Base-by-base conservation (phyloP, 1,140 invertebrate genomes). In the Stenopsyche tienmushanensis region DNA sequence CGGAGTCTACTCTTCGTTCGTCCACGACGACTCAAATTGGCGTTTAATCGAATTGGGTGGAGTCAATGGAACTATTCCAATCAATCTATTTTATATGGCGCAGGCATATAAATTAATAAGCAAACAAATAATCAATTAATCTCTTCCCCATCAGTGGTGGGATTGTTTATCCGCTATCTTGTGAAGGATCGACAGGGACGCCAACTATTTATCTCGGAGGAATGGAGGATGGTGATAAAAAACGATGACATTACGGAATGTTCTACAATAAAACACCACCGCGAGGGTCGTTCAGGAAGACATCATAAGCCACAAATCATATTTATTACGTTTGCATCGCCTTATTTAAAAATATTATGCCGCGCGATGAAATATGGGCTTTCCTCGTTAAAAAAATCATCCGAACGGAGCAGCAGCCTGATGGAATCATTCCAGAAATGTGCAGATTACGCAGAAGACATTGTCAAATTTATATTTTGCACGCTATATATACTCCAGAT, bases 181-280 rank as follows among this genome's bases (percentile, higher is more conserved):
- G 39, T 9, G 3, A 21, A n/a, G 15, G 54, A 57, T 57, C 54
- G 34, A 57, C 54, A 57, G 54, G 39, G 54, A 42, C 39, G 54
- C 54, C 54, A 57, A 57, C 54, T 29, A 42, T 57, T 57, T 42
- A 57, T 57, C 39, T 39, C 21, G 10, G 23, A 21, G 47, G 47
- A 49, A 23, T 20, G 47, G n/a, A 20, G 47, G 21, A 23, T 20
- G 47, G n/a, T 25, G 52, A 55, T 55, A 62, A 62, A 62, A 62
- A 62, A 62, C 58, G 58, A 62, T 62, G 58, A 62, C 58, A 62
- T 15, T 29, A 49, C 26, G 44, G 58, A 62, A 62, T 62, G 58
- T 41, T 24, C 42, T 21, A 62, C 58, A 49, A 49, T 45, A 49
- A 62, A 62, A 62, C 44, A 26, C 42, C 18, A 18, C 34, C 26